Base-by-base conservation (phyloP, 2,113 vertebrate genomes). In the Nothobranchius furzeri region DNA sequence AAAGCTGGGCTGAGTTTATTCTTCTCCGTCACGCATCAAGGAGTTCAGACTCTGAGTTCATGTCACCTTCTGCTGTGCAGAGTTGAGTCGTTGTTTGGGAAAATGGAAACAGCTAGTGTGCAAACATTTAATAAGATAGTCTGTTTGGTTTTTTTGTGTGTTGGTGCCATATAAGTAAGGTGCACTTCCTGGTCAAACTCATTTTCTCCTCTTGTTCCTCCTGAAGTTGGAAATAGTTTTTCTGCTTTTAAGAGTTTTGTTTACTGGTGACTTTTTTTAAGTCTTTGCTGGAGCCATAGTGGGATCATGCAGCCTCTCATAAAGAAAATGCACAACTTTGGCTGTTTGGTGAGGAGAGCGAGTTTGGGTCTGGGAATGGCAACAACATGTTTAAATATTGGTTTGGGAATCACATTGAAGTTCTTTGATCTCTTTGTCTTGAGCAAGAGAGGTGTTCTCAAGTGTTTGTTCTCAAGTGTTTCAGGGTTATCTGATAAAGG, bases 211-310 rank as follows among this genome's bases (percentile, higher is more conserved):
- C 30, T 30, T 30, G 7, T 45, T n/a, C 10, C 45, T 35, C 25
- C 20, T 0, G n/a, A 49, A 25, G 17, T 50, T 12, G 20, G 3
- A 7, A 10, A 37, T 3, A 14, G 68, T 82, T 14, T 12, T 76
- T 63, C 20, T 30, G 30, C 30, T 30, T 30, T 30, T 30, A 30
- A 30, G 3, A 30, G 30, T 30, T 30, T 75, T 35, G 0, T 0
- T 1, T 1, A 40, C 37, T 7, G 37, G 37, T 52, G 47, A 60
- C 70, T 14, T 43, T 70, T 54, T 72, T 67, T 42, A 42, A 42
- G 42, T 35, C 30, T 15, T 45, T 17, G 15, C 14, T 40, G 40
- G 20, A 57, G 64, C 0, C 47, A 1, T 0, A 3, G 2, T 30
- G 30, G 30, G 36, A 47, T 40, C 0, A 1, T 52, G 64, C 36